Conservation (phyloP, 2,888 invertebrate genomes). For the Exocentrus adspersus region DNA sequence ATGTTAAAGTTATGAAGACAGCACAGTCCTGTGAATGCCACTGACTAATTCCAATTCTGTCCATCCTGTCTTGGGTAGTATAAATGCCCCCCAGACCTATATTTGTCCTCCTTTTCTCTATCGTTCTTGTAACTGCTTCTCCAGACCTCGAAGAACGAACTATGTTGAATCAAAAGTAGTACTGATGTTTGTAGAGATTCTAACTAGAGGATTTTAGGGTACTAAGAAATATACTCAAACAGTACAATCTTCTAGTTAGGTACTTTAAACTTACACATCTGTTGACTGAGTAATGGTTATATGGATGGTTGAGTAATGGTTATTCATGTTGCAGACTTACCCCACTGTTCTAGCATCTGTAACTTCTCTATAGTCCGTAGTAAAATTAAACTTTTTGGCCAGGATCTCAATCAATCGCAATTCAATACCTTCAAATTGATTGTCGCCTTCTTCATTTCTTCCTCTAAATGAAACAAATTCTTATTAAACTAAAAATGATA, state of each 20-base stretch:
- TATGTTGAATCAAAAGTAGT: too few relatives aligned
- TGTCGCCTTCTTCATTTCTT: slow-evolving; percentile 63
- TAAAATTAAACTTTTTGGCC: slow-evolving; percentile 75
- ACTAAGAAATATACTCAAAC: too few relatives aligned
- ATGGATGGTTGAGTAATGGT: too few relatives aligned
- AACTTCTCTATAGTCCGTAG: slow-evolving; percentile 75
- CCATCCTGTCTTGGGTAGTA: slow-evolving; percentile 66
- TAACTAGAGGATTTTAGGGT: too few relatives aligned
- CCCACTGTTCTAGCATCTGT: slow-evolving; percentile 61
- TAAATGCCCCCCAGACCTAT: slow-evolving; percentile 80
- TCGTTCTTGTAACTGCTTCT: slow-evolving; percentile 70
- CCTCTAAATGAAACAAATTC: slow-evolving; percentile 49
- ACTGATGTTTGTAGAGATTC: too few relatives aligned
- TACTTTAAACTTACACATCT: too few relatives aligned
- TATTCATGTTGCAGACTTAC: slow-evolving; percentile 62
- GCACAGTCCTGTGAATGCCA: slow-evolving; percentile 81
- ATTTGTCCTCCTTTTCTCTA: slow-evolving; percentile 69
- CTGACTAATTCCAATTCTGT: slow-evolving; percentile 70
- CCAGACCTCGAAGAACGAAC: slow-evolving; percentile 68
- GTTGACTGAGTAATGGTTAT: too few relatives aligned
- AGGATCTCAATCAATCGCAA: slow-evolving; percentile 72
- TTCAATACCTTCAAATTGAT: slow-evolving; percentile 81
- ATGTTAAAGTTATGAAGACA: slow-evolving; percentile 78
- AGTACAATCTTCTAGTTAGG: too few relatives aligned
- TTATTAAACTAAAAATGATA: too few relatives aligned